Evolutionary conservation across 2,797 vertebrate genomes (phyloP).

Genomic region (Simalia tracyae): DNA sequence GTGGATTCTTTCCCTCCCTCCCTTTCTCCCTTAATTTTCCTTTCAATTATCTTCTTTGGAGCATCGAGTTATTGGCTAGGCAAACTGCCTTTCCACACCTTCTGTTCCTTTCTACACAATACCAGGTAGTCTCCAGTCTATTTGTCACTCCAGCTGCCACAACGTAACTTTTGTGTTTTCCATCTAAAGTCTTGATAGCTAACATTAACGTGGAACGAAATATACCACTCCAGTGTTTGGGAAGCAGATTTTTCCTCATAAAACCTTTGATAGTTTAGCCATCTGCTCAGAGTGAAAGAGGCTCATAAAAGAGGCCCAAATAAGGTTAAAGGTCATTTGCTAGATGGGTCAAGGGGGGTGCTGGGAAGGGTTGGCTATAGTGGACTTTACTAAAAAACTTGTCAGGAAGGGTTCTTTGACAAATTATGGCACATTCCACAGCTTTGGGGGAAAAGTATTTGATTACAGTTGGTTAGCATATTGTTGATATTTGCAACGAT

Average conservation of each 20-base stretch:
- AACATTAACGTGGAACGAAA: conserved; percentile 74
- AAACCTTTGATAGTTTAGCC: conserved; percentile 99
- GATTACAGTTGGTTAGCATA: conserved; percentile 84
- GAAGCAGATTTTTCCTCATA: conserved; percentile 96
- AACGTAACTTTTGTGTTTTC: conserved; percentile 70
- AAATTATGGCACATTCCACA: conserved; percentile 93
- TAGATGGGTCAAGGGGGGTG: conserved; percentile 92
- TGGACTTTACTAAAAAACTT: conserved; percentile 90
- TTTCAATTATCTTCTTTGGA: conserved; percentile 72
- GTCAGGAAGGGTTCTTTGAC: conserved; percentile 89
- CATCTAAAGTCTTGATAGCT: conserved; percentile 72
- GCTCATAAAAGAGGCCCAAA: conserved; percentile 94
- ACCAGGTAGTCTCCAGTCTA: conserved; percentile 29
- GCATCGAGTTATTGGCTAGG: conserved; percentile 73
- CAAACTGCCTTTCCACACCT: conserved; percentile 60
- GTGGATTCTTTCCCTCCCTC: not conserved
- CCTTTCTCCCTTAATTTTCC: conserved; percentile 59
- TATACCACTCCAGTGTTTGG: conserved; percentile 75
- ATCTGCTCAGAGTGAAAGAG: conserved; percentile 93
- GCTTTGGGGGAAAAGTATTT: conserved; percentile 81
- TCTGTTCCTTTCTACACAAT: conserved; percentile 40
- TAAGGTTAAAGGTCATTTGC: conserved; percentile 94
- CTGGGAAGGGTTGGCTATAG: conserved; percentile 83
- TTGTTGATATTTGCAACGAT: conserved; percentile 74
- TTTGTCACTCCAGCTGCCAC: conserved; percentile 62